phyloP scores from a whole-genome alignment of 2,113 vertebrate genomes.

The Poeciliopsis turrubarensis region DNA sequence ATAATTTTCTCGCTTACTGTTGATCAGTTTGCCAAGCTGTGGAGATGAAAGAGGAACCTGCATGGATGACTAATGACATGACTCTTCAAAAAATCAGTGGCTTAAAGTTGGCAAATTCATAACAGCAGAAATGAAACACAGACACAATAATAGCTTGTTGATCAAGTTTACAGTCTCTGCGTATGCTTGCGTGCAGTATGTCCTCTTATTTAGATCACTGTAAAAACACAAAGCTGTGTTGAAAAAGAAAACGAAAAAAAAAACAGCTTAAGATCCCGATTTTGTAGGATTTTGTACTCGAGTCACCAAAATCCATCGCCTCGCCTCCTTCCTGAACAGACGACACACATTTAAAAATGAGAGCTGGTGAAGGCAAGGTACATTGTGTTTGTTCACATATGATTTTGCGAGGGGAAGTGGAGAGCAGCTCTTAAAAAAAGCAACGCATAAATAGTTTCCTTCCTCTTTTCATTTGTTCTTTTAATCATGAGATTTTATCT shows the following conservation, averaged over 20 bases:
- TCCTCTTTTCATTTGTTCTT: conserved; percentile 33
- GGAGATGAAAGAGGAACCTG: conserved; percentile 39
- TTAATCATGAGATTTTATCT: conserved; percentile 14
- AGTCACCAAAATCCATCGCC: conserved; percentile 34
- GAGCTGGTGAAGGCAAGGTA: not conserved
- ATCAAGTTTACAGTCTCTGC: conserved; percentile 35
- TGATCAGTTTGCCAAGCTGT: conserved; percentile 24
- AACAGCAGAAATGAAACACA: conserved; percentile 22
- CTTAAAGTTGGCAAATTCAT: conserved; percentile 7
- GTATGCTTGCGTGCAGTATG: conserved; percentile 46
- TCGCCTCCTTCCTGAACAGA: not conserved
- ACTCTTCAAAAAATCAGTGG: conserved; percentile 13
- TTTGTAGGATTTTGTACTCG: conserved; percentile 76
- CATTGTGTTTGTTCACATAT: not conserved
- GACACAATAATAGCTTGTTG: conserved; percentile 32
- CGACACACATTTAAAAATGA: not conserved
- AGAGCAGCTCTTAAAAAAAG: not conserved
- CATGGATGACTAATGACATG: conserved; percentile 34
- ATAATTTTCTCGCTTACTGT: conserved; percentile 25
- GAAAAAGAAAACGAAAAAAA: conserved; percentile 21
- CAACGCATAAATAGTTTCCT: not conserved
- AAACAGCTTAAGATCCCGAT: conserved; percentile 57
- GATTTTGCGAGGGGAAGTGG: not conserved
- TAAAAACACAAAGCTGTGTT: conserved; percentile 44
- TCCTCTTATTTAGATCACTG: conserved; percentile 52